Evolutionary conservation across 2,113 vertebrate genomes (phyloP).

Genomic region (Notarius quadriscutis): DNA sequence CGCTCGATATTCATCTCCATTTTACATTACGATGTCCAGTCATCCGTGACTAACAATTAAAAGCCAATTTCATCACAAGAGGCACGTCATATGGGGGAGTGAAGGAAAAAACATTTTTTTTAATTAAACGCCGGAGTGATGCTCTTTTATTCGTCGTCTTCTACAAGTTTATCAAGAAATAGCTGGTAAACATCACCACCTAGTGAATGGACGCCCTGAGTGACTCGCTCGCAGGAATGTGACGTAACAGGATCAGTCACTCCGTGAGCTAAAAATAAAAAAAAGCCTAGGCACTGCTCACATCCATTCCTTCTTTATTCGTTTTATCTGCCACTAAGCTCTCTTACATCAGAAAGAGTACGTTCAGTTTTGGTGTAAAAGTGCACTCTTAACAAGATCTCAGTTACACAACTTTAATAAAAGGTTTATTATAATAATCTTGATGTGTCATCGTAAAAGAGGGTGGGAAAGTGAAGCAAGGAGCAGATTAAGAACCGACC

Average conservation of each 20-base stretch:
- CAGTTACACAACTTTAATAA: not conserved
- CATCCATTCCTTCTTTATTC: not conserved
- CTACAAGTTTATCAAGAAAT: not conserved
- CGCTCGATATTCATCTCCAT: not conserved
- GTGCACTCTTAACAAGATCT: not conserved
- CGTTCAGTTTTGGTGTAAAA: not conserved
- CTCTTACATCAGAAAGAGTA: not conserved
- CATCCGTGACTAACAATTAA: not conserved
- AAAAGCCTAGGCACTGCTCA: not conserved
- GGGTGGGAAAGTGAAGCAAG: not conserved
- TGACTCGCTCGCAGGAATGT: not conserved
- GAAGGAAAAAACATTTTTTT: too few species aligned
- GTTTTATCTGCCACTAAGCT: not conserved
- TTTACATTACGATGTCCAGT: not conserved
- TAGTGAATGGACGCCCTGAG: not conserved
- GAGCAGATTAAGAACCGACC: conserved; percentile 16
- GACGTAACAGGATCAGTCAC: not conserved
- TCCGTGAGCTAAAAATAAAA: not conserved
- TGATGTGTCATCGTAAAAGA: too few species aligned
- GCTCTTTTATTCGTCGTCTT: too few species aligned
- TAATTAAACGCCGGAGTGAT: too few species aligned
- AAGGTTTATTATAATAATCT: too few species aligned
- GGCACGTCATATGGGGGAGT: not conserved
- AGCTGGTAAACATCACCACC: not conserved
- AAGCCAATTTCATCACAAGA: not conserved